Base-by-base conservation (phyloP, 2,113 vertebrate species). In the Poeciliopsis retropinna region DNA sequence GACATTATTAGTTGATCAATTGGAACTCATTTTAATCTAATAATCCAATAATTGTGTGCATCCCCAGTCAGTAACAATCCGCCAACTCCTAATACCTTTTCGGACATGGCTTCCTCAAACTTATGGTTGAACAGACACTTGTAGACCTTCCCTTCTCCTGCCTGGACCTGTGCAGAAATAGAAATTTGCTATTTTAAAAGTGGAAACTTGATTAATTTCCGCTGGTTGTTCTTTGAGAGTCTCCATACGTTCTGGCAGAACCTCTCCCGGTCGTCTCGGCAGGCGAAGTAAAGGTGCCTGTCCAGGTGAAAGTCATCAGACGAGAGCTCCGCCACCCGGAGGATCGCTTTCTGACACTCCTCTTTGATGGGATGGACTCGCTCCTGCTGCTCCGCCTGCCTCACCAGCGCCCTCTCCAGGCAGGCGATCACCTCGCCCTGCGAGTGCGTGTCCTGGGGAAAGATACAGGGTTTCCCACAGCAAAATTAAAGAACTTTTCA, bases 71-170 rank as follows among this genome's bases (percentile, higher is more conserved):
- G 34, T 11, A 37, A 12, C 34, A 37, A 37, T 31, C 29, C 4
- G 1, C 30, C 0, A 13, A 76, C 28, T 0, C 13, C 61, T 27
- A 11, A 13, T 51, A 91, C 89, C 85, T 87, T 91, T 5, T 97
- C 96, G 86, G 97, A 97, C 98, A 99, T 99, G 39, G 95, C 96
- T 74, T 99, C 98, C 90, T 99, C 98, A 94, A 98, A 99, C 91
- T 99, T 99, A 93, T 99, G 98, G 84, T 99, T 98, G 86, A 99
- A 99, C 77, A 99, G 95, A 93, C 98, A 99, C 86, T 99, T 99
- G 93, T 99, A 99, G 28, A 99, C 96, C 85, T 96, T 90, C 22
- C 98, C 98, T 91, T 99, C 98, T 68, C 97, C 97, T 73, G 97
- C 98, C 79, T 96, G 96, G 66, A 94, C 96, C 98, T 99, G 85